Base-by-base conservation (phyloP, 2,113 vertebrate species). In the Acrocephalus arundinaceus region DNA sequence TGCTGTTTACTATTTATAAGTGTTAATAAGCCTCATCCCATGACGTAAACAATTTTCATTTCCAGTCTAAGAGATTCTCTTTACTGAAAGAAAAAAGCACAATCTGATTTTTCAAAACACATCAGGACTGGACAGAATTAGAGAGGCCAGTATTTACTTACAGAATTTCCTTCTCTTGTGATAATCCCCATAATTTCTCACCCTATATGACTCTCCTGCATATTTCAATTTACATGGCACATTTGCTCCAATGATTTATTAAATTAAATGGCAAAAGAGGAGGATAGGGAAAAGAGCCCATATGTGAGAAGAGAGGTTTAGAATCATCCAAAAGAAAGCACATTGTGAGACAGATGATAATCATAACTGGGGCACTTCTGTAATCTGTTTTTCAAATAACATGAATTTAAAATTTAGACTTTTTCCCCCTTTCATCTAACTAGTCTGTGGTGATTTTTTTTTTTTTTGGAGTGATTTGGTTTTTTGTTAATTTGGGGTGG, bases 251-350 rank as follows among this genome's bases (percentile, higher is more conserved):
- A 85, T 5, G 16, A 80, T 89, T 97, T 97, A 94, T 86, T 95
- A 93, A 95, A 93, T 93, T 92, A 94, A 96, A 92, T 86, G 43
- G 66, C 68, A 85, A 96, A 90, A 95, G 79, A 93, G 58, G 70
- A 83, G 68, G 79, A 78, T 82, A 70, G 35, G 43, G 48, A 62
- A 80, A 48, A 80, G 68, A 62, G 21, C 4, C 2, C 71, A 90
- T 89, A 65, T 45, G 85, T 78, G 79, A 73, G 79, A 92, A 89
- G 43, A 87, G 58, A 54, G 81, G 68, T 93, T 88, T 95, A 95
- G 93, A 89, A 84, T 6, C 71, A 94, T 66, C 25, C 14, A 57
- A 90, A 79, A 92, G 48, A 70, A 74, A 85, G 55, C 31, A 71
- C n/a, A 45, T 10, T 46, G 52, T 61, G 61, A 78, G 52, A 66